These are phyloP conservation scores for Calypte anna DNA, from an alignment of 2,113 vertebrate species.

Conservation along the genomic window DNA sequence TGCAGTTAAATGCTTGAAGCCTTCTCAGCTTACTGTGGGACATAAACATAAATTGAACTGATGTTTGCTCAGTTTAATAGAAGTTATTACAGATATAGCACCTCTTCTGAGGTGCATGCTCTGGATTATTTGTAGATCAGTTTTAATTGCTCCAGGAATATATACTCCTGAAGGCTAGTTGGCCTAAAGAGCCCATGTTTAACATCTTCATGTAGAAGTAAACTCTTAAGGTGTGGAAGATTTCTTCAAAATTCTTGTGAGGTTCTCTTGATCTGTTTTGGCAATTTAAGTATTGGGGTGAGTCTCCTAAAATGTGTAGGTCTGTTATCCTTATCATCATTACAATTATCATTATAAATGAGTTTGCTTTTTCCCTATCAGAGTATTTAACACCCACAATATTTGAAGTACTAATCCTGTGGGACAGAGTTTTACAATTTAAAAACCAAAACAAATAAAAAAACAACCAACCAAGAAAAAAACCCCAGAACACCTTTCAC, in stretches of 20 bases:
- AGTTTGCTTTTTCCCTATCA: not conserved
- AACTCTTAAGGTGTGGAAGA: not conserved
- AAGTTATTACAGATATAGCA: not conserved
- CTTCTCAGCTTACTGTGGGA: not conserved
- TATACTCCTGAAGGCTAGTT: not conserved
- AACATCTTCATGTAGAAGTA: not conserved
- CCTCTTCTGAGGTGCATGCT: not conserved
- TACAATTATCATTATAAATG: no score
- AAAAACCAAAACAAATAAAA: not conserved
- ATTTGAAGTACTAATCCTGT: not conserved
- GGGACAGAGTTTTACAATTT: not conserved
- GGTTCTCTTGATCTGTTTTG: not conserved
- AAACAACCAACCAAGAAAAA: no score
- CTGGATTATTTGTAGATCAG: not conserved
- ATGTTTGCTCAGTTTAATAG: conserved; percentile 33
- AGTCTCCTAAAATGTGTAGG: not conserved
- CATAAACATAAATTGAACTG: conserved; percentile 39
- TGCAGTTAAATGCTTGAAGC: conserved; percentile 42
- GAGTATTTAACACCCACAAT: not conserved
- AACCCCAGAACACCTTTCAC: not conserved
- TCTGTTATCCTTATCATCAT: not conserved
- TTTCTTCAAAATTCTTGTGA: not conserved
- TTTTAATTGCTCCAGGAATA: not conserved
- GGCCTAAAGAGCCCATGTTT: not conserved
- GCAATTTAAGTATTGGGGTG: not conserved